phyloP scores from a whole-genome alignment of 1,140 invertebrate genomes.

The Tetragnatha versicolor region DNA sequence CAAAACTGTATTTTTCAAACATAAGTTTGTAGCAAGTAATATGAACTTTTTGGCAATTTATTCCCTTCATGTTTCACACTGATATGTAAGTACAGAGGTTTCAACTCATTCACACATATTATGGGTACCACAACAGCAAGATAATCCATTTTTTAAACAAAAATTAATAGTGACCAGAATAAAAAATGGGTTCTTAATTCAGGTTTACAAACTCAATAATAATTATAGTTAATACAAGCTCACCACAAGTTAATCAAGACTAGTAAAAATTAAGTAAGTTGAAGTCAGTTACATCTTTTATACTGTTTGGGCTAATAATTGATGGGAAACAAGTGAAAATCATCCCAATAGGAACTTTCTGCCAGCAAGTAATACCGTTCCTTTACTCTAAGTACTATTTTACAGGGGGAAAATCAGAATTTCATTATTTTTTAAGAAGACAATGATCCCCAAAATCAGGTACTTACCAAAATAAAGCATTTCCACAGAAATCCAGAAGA shows the following conservation, averaged over 20 bases:
- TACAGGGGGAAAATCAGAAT: background rate
- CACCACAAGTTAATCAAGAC: conserved; percentile 6
- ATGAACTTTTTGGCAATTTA: too few species aligned
- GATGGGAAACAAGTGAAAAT: background rate
- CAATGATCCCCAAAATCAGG: conserved; percentile 1
- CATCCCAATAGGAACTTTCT: conserved; percentile 24
- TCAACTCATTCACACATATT: too few species aligned
- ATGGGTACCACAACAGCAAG: too few species aligned
- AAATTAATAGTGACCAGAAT: too few species aligned
- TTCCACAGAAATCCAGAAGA: background rate
- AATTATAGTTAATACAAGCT: conserved; percentile 39
- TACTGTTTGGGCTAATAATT: background rate
- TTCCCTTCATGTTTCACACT: too few species aligned
- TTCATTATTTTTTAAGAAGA: too few species aligned
- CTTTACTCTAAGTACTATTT: background rate
- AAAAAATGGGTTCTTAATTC: too few species aligned
- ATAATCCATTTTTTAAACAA: too few species aligned
- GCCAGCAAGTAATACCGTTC: conserved; percentile 6
- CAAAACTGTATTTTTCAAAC: too few species aligned
- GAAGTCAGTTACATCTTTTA: background rate
- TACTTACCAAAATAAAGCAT: conserved; percentile 22
- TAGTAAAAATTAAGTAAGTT: conserved; percentile 23
- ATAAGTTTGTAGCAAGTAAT: too few species aligned
- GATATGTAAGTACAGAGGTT: too few species aligned
- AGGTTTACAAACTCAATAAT: too few species aligned